phyloP scores from a whole-genome alignment of 92 coral and sea anemone species.

The Scolanthus callimorphus region DNA sequence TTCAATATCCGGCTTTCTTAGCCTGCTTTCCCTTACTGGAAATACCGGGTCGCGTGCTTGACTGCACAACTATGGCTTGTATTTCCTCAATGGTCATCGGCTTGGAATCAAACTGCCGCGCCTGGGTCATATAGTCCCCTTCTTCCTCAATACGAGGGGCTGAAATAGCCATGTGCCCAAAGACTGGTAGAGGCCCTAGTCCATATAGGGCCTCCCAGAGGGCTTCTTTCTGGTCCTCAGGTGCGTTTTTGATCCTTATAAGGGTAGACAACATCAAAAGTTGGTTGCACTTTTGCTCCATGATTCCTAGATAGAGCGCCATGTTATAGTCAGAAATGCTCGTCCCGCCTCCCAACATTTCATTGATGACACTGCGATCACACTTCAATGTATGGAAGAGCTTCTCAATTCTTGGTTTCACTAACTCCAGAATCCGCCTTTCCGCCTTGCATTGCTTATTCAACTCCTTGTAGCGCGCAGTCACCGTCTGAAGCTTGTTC shows the following conservation, averaged over 20 bases:
- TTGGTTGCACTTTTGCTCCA: conserved; percentile 92
- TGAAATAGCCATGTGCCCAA: conserved; percentile 40
- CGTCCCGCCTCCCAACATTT: conserved; percentile 86
- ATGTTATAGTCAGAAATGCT: conserved; percentile 78
- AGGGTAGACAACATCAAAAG: conserved; percentile 65
- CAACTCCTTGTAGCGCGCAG: conserved; percentile 36
- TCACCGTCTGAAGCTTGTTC: conserved; percentile 17
- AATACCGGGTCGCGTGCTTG: too few species aligned
- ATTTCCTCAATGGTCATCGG: conserved; percentile 85
- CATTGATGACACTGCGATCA: conserved; percentile 73
- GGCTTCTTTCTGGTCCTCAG: conserved; percentile 41
- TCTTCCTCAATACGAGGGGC: conserved; percentile 85
- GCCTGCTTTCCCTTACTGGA: too few species aligned
- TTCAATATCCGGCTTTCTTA: too few species aligned
- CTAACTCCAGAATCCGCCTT: conserved; percentile 54
- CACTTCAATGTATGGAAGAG: conserved; percentile 70
- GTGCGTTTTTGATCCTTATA: conserved; percentile 46
- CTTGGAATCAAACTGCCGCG: conserved; percentile 25
- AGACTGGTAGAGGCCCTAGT: conserved; percentile 70
- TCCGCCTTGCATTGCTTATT: conserved; percentile 40
- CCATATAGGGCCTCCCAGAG: conserved; percentile 68
- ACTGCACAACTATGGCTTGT: too few species aligned
- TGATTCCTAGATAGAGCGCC: conserved; percentile 81
- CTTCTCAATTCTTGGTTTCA: conserved; percentile 74
- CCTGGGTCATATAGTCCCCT: conserved; percentile 33